A percentile compares a stretch with the other conserved stretches of the same genome.
Evolutionary conservation across 2,888 invertebrate genomes (phyloP).

Genomic region (Campoletis raptor): DNA sequence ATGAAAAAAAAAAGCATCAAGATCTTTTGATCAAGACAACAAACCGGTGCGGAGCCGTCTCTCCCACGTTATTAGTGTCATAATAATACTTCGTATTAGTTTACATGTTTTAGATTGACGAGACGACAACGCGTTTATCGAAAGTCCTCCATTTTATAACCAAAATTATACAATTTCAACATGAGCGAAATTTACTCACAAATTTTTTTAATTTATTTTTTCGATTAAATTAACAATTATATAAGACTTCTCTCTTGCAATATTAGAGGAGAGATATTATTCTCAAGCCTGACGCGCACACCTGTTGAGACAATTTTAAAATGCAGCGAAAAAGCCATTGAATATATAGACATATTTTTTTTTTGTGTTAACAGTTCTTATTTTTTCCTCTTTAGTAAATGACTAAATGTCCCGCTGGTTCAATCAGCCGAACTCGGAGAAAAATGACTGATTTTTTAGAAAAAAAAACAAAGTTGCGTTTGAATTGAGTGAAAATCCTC

Average conservation of each 20-base stretch:
- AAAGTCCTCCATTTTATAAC: conserved; percentile 76
- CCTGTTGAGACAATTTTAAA: conserved; percentile 43
- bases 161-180: not conserved
- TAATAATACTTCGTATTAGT: conserved; percentile 72
- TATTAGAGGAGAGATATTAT: not conserved
- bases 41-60: conserved; percentile 59
- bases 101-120: conserved; percentile 75
- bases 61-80: conserved; percentile 68
- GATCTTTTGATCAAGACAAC: conserved; percentile 17
- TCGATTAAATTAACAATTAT: conserved; percentile 2
- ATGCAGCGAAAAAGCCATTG: conserved; percentile 60
- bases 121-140: conserved; percentile 75
- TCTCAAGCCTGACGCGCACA: conserved; percentile 14
- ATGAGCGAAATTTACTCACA: conserved; percentile 8
- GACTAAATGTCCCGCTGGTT: conserved; percentile 58
- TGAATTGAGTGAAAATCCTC: conserved; percentile 44
- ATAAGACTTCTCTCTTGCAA: conserved; percentile 16
- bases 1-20: not conserved
- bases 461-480: conserved; percentile 33
- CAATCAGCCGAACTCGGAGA: conserved; percentile 53
- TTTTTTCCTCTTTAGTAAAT: conserved; percentile 25
- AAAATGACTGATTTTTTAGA: conserved; percentile 64
- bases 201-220: conserved; percentile 20
- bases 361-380: conserved; percentile 39
- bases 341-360: conserved; percentile 38